These are phyloP conservation scores for Ailurus styani DNA, from an alignment of 2,113 vertebrate species.

Conservation along the genomic window DNA sequence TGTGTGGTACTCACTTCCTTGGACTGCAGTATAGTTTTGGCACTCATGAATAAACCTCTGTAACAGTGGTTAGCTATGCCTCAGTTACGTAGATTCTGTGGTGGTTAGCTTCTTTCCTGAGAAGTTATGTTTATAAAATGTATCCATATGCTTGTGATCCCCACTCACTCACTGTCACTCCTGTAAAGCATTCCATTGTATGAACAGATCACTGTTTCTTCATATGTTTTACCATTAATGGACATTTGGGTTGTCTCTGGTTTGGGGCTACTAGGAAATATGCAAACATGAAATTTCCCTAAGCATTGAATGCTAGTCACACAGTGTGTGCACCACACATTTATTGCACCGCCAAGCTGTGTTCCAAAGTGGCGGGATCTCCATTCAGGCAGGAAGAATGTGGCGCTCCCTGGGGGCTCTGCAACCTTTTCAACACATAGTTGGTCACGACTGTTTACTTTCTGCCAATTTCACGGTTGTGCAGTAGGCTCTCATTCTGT, in stretches of 20 bases:
- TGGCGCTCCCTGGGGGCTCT: not conserved
- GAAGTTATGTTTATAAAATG: not conserved
- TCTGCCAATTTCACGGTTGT: not conserved
- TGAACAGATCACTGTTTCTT: not conserved
- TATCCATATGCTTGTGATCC: not conserved
- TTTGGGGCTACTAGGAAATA: not conserved
- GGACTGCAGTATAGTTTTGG: not conserved
- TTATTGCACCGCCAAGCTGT: not conserved
- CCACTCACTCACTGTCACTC: not conserved
- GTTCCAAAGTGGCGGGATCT: not conserved
- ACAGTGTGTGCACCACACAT: accelerated
- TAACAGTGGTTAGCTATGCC: not conserved
- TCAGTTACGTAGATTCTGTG: not conserved
- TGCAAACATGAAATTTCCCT: not conserved
- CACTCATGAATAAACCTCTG: not conserved
- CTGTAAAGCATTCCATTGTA: not conserved
- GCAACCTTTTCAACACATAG: not conserved
- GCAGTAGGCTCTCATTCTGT: not conserved
- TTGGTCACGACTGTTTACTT: not conserved
- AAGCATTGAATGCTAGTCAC: not conserved
- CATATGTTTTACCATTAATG: not conserved
- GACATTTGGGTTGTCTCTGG: not conserved
- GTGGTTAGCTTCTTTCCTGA: not conserved
- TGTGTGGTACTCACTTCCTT: not conserved
- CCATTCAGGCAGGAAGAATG: not conserved